Percentiles rank a stretch among this genome's conserved stretches.
Evolutionary conservation across 2,888 invertebrate genomes (phyloP).

Genomic region (Hirtodrosophila cameraria): DNA sequence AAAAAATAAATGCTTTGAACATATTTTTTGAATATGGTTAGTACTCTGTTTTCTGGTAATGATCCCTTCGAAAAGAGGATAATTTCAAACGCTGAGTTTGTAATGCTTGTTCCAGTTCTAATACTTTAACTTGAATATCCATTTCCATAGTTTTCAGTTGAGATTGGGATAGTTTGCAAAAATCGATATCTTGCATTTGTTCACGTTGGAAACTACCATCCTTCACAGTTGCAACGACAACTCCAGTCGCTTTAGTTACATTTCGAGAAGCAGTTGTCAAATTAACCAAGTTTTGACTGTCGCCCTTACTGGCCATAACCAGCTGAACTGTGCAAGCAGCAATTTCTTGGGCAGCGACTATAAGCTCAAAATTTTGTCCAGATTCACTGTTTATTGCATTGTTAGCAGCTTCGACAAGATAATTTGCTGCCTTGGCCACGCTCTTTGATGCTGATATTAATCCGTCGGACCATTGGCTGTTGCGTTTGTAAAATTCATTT

Average conservation of each 20-base stretch:
- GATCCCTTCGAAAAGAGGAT: conserved; percentile 93
- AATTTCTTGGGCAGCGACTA: conserved; percentile 98
- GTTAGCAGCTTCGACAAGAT: conserved; percentile 96
- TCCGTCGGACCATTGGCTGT: conserved; percentile 99
- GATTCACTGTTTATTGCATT: conserved; percentile 93
- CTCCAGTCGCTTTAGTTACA: conserved; percentile 95
- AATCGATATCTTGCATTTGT: conserved; percentile 95
- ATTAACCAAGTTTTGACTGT: conserved; percentile 90
- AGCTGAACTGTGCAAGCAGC: conserved; percentile 98
- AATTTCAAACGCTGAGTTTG: conserved; percentile 94
- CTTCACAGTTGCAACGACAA: conserved; percentile 97
- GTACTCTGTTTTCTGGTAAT: conserved; percentile 87
- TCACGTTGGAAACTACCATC: conserved; percentile 93
- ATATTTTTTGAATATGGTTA: conserved; percentile 40
- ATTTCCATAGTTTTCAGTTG: conserved; percentile 98
- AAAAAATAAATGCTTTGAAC: conserved; percentile 28
- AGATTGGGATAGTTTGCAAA: conserved; percentile 94
- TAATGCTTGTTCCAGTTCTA: conserved; percentile 95
- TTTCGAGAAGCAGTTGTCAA: conserved; percentile 93
- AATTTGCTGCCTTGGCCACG: conserved; percentile 97
- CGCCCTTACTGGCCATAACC: conserved; percentile 96
- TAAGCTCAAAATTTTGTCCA: conserved; percentile 90
- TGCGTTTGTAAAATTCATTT: conserved; percentile 98
- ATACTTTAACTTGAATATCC: conserved; percentile 97
- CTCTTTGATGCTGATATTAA: conserved; percentile 98